Conservation (phyloP, 2,888 invertebrate species). For the Dendrolimus houi region DNA sequence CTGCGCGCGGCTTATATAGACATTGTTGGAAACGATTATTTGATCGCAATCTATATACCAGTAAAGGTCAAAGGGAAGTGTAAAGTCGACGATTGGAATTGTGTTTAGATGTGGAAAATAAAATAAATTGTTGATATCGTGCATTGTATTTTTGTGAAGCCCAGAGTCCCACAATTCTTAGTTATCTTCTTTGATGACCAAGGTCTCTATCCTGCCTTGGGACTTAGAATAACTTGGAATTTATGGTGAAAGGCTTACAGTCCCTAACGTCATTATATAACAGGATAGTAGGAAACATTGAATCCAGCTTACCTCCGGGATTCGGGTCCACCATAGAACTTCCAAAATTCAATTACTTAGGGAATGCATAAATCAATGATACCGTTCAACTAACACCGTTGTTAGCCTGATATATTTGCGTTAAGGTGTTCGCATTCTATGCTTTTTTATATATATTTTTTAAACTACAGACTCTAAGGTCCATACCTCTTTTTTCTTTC, state of each 20-base stretch:
- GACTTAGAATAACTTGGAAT: not conserved
- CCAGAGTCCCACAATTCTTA: no score
- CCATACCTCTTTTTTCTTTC: no score
- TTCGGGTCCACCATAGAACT: not conserved
- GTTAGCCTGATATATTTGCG: not conserved
- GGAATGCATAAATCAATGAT: not conserved
- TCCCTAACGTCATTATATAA: not conserved
- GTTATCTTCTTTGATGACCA: no score
- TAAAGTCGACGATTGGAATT: no score
- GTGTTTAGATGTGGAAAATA: no score
- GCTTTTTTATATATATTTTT: not conserved
- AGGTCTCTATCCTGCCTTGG: not conserved
- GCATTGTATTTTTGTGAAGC: no score
- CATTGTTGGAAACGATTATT: no score
- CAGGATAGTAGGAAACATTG: not conserved
- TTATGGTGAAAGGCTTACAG: not conserved
- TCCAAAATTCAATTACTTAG: not conserved
- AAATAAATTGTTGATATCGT: no score
- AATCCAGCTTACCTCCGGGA: not conserved
- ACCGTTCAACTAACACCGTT: not conserved
- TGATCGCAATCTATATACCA: no score
- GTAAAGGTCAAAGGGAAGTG: no score
- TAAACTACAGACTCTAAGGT: no score
- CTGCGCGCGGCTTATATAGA: no score
- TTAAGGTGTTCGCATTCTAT: not conserved